phyloP scores from a whole-genome alignment of 2,113 vertebrate genomes.

The Vulpes ferrilata region DNA sequence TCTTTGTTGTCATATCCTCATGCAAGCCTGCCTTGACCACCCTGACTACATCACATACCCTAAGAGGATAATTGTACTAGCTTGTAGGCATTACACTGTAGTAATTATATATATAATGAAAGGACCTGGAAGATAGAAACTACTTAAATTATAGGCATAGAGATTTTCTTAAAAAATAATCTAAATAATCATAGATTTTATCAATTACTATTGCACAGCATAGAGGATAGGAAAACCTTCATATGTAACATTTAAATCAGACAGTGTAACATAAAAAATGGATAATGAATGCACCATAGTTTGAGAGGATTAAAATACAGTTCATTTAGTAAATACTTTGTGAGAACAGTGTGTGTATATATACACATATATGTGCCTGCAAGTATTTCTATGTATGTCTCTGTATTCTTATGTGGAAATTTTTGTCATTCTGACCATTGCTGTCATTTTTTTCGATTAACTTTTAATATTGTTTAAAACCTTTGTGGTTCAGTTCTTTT shows the following conservation, averaged over 20 bases:
- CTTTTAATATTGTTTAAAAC: constrained; percentile 15
- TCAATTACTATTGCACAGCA: constrained; percentile 24
- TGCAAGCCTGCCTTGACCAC: not conserved
- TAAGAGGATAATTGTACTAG: not conserved
- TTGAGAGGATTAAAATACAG: constrained; percentile 61
- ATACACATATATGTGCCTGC: not conserved
- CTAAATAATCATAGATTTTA: constrained; percentile 57
- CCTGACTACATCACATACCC: not conserved
- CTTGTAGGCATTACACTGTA: not conserved
- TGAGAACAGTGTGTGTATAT: not conserved
- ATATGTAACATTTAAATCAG: constrained; percentile 42
- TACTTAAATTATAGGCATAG: not conserved
- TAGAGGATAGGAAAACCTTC: constrained; percentile 10
- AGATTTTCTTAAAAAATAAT: constrained; percentile 55
- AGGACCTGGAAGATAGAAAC: not conserved
- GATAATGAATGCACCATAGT: not conserved
- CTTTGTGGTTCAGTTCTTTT: constrained; percentile 38
- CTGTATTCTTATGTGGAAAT: not conserved
- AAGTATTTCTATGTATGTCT: not conserved
- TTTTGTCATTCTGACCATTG: not conserved
- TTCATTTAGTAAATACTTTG: not conserved
- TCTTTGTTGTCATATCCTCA: not conserved
- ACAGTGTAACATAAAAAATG: not conserved
- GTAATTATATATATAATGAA: not conserved
- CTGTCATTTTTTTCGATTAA: constrained; percentile 6